Evolutionary conservation across 2,797 vertebrate species (phyloP), one percentile per base, ranked within the genome.

Genomic region (Morelia viridis): DNA sequence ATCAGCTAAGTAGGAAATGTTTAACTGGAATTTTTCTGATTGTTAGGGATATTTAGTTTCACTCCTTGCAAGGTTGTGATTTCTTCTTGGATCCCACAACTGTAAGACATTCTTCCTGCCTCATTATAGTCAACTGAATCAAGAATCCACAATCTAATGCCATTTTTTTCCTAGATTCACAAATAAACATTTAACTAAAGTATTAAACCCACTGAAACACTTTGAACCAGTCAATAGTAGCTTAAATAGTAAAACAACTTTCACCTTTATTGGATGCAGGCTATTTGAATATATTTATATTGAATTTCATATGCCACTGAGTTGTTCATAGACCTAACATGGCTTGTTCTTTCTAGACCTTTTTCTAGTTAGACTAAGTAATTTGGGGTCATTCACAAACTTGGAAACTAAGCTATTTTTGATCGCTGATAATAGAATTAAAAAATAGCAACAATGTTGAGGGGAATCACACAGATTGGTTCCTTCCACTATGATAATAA

Each of bases 21-120:
- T 80, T 22, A 35, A 1, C 5, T 87, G 88, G 53, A 95, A 94
- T 92, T 50, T 87, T 80, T 56, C 86, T 91, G 87, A 94, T 94
- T 96, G 95, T 93, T 80, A 95, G 84, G 89, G 91, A 86, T 86
- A 96, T 96, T 95, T 96, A 65, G 0, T 9, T 85, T 94, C 71
- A 28, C 91, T 89, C 93, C 80, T 56, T 94, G 57, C 15, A 86
- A 89, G 71, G 92, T 95, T 96, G 28, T 92, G 89, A 93, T 57
- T 93, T 86, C 90, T 93, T 41, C 60, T 91, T 85, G 96, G 61
- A 89, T 94, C 31, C 15, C 86, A 94, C 84, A 89, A 0, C 53
- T 94, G 61, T 90, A 31, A 71, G 17, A 94, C 1, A 24, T 31
- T 24, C 93, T 95, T 95, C 26, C 62, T 85, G 11, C 50, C 92